A percentile compares a stretch with the other conserved stretches of the same genome.
These are phyloP conservation scores for Grapholita molesta DNA, from an alignment of 1,140 invertebrate species.

Conservation along the genomic window DNA sequence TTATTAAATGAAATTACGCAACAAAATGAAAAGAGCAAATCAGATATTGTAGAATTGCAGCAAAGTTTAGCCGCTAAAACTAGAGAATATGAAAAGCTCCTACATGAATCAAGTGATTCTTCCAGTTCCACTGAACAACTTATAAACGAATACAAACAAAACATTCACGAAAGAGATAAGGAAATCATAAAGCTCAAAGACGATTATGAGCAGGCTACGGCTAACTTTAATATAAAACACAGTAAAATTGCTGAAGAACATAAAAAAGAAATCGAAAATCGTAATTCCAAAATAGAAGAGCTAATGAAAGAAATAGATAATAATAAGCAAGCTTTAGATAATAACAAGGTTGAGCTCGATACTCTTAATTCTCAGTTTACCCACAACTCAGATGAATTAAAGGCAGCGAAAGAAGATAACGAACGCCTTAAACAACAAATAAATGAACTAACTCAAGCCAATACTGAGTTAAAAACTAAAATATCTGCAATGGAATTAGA, in stretches of 20 bases:
- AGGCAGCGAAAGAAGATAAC: conserved; percentile 64
- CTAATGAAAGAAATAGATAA: conserved; percentile 74
- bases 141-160: conserved; percentile 66
- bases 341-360: conserved; percentile 69
- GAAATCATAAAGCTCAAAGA: conserved; percentile 71
- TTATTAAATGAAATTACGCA: conserved; percentile 65
- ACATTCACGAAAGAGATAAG: conserved; percentile 68
- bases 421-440: conserved; percentile 61
- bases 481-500: conserved; percentile 66
- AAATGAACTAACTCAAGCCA: conserved; percentile 56
- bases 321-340: conserved; percentile 70
- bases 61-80: conserved; percentile 58
- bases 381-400: conserved; percentile 64
- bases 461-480: conserved; percentile 56
- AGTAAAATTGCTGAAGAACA: conserved; percentile 71
- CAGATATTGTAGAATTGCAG: conserved; percentile 65
- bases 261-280: conserved; percentile 70
- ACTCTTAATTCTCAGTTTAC: conserved; percentile 61
- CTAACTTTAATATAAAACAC: conserved; percentile 68
- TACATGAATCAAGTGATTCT: conserved; percentile 45
- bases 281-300: conserved; percentile 69
- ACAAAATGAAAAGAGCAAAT: conserved; percentile 64
- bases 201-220: conserved; percentile 65
- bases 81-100: conserved; percentile 66
- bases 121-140: conserved; percentile 59